These are phyloP conservation scores for Echiichthys vipera DNA, from an alignment of 2,797 vertebrate genomes.

Conservation along the genomic window DNA sequence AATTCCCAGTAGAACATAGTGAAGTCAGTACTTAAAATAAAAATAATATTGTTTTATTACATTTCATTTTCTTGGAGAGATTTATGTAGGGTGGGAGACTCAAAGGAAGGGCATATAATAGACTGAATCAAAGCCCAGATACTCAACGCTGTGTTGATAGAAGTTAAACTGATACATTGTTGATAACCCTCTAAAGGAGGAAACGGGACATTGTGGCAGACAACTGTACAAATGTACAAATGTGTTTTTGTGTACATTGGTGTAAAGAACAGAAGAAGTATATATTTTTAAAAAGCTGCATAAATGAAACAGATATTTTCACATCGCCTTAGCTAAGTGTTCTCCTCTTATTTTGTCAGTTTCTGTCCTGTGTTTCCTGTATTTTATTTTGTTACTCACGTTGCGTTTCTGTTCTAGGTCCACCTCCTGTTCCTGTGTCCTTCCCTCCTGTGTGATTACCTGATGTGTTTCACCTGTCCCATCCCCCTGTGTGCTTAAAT, in stretches of 20 bases:
- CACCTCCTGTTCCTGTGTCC: too few relatives aligned
- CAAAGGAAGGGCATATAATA: slow-evolving; percentile 5
- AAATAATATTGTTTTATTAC: slow-evolving; percentile 1
- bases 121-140: background rate
- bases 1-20: slow-evolving; percentile 4
- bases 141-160: background rate
- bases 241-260: background rate
- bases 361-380: too few relatives aligned
- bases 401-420: too few relatives aligned
- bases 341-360: too few relatives aligned
- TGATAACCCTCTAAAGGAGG: background rate
- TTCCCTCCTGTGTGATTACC: too few relatives aligned
- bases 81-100: background rate
- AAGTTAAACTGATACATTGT: background rate
- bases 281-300: background rate
- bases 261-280: background rate
- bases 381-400: too few relatives aligned
- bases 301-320: background rate
- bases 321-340: too few relatives aligned
- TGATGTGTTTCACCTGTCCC: too few relatives aligned
- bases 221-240: too few relatives aligned
- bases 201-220: too few relatives aligned
- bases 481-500: too few relatives aligned
- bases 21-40: background rate
- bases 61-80: slow-evolving; percentile 16